These are phyloP conservation scores for Virgularia gustaviana DNA, from an alignment of 92 coral and sea anemone genomes.

Conservation along the genomic window DNA sequence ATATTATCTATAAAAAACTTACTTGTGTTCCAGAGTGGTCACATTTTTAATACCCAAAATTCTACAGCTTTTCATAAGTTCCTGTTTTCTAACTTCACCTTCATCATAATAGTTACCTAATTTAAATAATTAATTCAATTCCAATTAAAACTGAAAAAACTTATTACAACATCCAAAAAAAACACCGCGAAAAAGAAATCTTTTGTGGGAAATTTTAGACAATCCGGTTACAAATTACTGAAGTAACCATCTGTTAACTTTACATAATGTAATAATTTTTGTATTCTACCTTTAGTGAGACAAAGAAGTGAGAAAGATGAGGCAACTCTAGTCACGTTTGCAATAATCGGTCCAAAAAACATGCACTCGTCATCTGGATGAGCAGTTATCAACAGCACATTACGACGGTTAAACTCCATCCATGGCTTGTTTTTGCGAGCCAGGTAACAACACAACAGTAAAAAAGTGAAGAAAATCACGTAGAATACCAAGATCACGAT, in stretches of 20 bases:
- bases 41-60: slow-evolving; percentile 77
- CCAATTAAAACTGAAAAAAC: not conserved
- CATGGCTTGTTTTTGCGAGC: slow-evolving; percentile 14
- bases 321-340: not conserved
- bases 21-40: slow-evolving; percentile 65
- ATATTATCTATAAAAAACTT: slow-evolving; percentile 1
- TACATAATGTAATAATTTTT: not conserved
- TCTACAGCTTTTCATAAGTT: slow-evolving; percentile 67
- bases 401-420: slow-evolving; percentile 47
- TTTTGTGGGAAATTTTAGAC: too few species aligned
- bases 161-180: not conserved
- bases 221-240: not conserved
- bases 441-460: slow-evolving; percentile 7
- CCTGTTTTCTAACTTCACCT: slow-evolving; percentile 68
- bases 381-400: slow-evolving; percentile 74
- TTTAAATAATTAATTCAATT: too few species aligned
- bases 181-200: too few species aligned
- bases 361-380: slow-evolving; percentile 99
- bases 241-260: not conserved
- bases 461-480: slow-evolving; percentile 4
- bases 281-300: slow-evolving; percentile 64
- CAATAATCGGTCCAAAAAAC: slow-evolving; percentile 80
- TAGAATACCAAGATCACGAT: not conserved
- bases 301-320: slow-evolving; percentile 66
- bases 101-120: slow-evolving; percentile 73